phyloP scores from a whole-genome alignment of 1,140 invertebrate species.

The Drosophila simulans region DNA sequence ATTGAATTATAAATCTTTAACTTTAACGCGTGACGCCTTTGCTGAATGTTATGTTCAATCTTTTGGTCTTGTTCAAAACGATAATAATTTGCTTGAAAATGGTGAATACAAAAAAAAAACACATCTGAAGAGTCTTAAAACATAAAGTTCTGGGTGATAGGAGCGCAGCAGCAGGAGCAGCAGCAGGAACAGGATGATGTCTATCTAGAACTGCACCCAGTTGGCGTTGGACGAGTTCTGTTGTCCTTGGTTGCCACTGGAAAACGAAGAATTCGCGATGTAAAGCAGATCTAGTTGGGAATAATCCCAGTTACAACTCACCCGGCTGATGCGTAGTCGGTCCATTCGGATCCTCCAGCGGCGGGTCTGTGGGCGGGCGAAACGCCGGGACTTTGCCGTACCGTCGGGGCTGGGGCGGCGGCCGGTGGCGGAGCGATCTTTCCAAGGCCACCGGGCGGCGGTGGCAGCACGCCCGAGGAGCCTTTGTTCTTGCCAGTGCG shows the following conservation, averaged over 20 bases:
- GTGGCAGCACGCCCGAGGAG: constrained; percentile 76
- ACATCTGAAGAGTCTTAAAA: constrained; percentile 28
- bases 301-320: constrained; percentile 51
- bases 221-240: constrained; percentile 87
- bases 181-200: constrained; percentile 39
- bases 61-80: constrained; percentile 27
- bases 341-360: constrained; percentile 88
- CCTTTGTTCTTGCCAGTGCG: constrained; percentile 87
- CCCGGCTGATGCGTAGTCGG: constrained; percentile 91
- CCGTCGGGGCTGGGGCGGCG: constrained; percentile 88
- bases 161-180: constrained; percentile 40
- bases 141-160: constrained; percentile 20
- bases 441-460: constrained; percentile 85
- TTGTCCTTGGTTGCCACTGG: constrained; percentile 84
- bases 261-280: constrained; percentile 18
- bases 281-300: too few species aligned
- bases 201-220: constrained; percentile 90
- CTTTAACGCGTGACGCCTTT: constrained; percentile 62
- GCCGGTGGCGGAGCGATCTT: constrained; percentile 94
- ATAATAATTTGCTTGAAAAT: constrained; percentile 14
- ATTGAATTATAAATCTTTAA: constrained; percentile 61
- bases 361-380: constrained; percentile 89
- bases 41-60: constrained; percentile 32
- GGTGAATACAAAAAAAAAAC: constrained; percentile 7
- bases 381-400: constrained; percentile 87